Evolutionary conservation across 53 echinoderm and acorn worm genomes (phyloP).

Genomic region (Astropecten irregularis): DNA sequence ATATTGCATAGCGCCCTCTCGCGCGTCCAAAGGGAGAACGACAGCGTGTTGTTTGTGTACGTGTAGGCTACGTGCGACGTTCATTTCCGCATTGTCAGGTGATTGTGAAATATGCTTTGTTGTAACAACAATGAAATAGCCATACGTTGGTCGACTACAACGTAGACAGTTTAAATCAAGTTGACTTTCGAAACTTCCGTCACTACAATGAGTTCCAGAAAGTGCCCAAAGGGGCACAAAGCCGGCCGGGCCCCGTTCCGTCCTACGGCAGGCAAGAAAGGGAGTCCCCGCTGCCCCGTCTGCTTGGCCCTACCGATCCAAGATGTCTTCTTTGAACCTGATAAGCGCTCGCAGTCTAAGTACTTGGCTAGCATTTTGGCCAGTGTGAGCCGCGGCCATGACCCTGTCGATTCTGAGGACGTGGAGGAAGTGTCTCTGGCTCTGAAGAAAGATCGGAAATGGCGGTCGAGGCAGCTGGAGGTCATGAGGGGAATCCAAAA

Average conservation of each 20-base stretch:
- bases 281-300: background rate
- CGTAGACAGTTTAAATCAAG: too few species aligned
- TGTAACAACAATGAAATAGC: too few species aligned
- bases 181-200: too few species aligned
- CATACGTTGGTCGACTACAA: too few species aligned
- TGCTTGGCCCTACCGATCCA: constrained; percentile 18
- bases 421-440: constrained; percentile 63
- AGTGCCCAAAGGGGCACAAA: background rate
- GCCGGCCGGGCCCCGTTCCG: background rate
- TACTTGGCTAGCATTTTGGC: background rate
- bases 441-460: constrained; percentile 67
- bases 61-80: too few species aligned
- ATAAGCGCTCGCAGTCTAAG: background rate
- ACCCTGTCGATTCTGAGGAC: background rate
- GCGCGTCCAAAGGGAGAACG: too few species aligned
- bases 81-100: too few species aligned
- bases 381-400: constrained; percentile 13
- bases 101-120: too few species aligned
- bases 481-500: constrained; percentile 77
- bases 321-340: background rate
- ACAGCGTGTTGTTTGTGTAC: too few species aligned
- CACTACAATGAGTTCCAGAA: background rate
- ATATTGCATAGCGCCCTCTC: too few species aligned
- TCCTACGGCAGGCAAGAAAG: background rate
- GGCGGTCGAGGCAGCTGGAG: constrained; percentile 67